These are phyloP conservation scores for Meleagris gallopavo DNA, from an alignment of 2,113 vertebrate species.

Conservation along the genomic window DNA sequence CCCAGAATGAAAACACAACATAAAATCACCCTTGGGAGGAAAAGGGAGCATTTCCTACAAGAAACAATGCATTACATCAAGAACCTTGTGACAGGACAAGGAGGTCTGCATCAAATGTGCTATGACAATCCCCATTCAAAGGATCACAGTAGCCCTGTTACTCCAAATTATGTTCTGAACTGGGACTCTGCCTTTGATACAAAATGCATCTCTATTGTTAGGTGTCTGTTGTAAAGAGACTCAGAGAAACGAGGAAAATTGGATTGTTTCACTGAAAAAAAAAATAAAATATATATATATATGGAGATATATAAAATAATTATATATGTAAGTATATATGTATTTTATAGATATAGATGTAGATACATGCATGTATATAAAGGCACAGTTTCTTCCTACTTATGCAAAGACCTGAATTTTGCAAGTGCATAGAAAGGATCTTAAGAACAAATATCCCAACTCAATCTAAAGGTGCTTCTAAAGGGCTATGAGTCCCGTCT, in stretches of 20 bases:
- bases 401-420: not conserved
- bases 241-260: not conserved
- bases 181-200: not conserved
- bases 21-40: conserved; percentile 7
- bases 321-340: no score
- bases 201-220: not conserved
- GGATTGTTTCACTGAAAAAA: not conserved
- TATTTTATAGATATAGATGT: no score
- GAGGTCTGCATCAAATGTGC: not conserved
- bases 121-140: rapidly evolving
- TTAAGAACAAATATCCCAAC: not conserved
- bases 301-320: not conserved
- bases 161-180: not conserved
- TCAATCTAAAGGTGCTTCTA: not conserved
- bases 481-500: no score
- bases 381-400: not conserved
- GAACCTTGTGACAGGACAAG: no score
- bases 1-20: not conserved
- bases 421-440: not conserved
- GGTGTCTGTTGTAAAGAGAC: not conserved
- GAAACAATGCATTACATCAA: not conserved
- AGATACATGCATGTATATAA: not conserved
- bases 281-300: not conserved
- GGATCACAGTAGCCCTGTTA: not conserved
- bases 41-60: not conserved